Evolutionary conservation across 1,140 invertebrate genomes (phyloP).

Genomic region (Ladona fulva): DNA sequence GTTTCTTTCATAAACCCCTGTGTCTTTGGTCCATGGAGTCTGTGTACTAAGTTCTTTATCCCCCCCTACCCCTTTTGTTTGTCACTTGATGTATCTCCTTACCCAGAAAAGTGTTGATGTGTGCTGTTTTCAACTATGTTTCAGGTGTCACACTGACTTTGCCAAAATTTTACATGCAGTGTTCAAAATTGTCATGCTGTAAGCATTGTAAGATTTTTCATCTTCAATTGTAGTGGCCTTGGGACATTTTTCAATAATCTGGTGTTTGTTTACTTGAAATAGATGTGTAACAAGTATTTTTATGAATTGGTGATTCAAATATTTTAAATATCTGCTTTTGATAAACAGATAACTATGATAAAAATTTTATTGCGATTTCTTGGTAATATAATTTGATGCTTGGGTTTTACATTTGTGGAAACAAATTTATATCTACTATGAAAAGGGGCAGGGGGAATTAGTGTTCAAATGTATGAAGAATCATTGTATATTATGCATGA

Average conservation of each 20-base stretch:
- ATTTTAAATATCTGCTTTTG: not conserved
- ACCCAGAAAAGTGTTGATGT: not conserved
- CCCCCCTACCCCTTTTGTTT: not conserved
- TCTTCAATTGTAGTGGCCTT: conserved; percentile 9
- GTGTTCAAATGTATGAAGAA: not conserved
- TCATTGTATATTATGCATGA: conserved; percentile 5
- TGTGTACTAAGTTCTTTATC: not conserved
- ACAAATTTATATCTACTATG: not conserved
- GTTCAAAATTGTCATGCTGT: not conserved
- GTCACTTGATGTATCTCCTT: not conserved
- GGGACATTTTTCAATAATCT: not conserved
- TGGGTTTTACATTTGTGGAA: not conserved
- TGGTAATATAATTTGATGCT: not conserved
- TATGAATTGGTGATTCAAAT: not conserved
- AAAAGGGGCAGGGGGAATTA: not conserved
- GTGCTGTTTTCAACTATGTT: not conserved
- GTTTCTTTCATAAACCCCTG: not conserved
- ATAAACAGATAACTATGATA: not conserved
- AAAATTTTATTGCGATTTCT: not conserved
- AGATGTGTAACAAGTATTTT: not conserved
- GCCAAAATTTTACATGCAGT: not conserved
- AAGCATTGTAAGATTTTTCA: not conserved
- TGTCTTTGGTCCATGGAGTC: not conserved
- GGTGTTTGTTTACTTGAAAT: not conserved
- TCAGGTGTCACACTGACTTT: not conserved